Conservation (phyloP, 2,113 vertebrate species). For the Vidua chalybeata region DNA sequence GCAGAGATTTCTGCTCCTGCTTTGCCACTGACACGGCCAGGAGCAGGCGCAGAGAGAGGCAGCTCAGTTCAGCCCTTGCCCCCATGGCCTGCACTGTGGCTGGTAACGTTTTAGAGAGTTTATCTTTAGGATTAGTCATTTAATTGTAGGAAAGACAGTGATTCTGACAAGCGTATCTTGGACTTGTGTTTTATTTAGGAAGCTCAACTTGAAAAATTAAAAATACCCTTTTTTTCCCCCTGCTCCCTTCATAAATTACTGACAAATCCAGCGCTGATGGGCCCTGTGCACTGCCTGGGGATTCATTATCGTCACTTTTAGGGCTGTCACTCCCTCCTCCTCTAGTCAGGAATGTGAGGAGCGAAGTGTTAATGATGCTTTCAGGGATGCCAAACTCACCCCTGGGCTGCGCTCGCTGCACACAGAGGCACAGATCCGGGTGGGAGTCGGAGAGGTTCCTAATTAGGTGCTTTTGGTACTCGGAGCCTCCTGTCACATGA, state of each 20-base stretch:
- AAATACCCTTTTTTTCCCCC: background rate
- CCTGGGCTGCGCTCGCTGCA: background rate
- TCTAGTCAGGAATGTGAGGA: background rate
- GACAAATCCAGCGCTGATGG: background rate
- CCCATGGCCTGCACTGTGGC: background rate
- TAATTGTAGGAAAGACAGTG: background rate
- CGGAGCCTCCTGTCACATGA: background rate
- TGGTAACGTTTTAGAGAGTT: rapidly evolving
- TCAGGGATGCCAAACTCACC: background rate
- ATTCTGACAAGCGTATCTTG: background rate
- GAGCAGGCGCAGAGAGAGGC: too few species aligned
- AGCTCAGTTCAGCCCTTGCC: too few species aligned
- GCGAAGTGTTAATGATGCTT: background rate
- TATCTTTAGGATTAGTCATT: background rate
- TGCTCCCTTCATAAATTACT: background rate
- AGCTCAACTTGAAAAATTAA: background rate
- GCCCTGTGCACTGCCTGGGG: background rate
- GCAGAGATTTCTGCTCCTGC: background rate
- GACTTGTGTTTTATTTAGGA: background rate
- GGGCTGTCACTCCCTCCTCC: background rate
- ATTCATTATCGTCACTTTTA: conserved; percentile 41
- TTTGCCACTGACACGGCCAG: too few species aligned
- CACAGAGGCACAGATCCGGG: background rate
- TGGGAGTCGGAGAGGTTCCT: background rate
- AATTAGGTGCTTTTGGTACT: conserved; percentile 10